Percentiles rank a stretch among this genome's conserved stretches.
These are phyloP conservation scores for Meleagris gallopavo DNA, from an alignment of 2,113 vertebrate species.

Conservation along the genomic window DNA sequence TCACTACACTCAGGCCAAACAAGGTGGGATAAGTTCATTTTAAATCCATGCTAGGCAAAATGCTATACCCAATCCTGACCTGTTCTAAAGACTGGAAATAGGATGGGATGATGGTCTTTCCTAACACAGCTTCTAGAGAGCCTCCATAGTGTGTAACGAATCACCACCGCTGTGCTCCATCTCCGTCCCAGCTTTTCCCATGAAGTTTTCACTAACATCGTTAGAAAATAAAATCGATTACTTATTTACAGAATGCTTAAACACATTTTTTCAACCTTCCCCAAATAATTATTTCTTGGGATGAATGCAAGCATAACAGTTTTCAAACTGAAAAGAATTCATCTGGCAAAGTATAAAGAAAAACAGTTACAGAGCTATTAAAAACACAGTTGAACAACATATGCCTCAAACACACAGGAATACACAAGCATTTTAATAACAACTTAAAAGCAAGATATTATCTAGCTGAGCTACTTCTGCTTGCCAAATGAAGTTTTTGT, in stretches of 20 bases:
- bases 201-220: not conserved
- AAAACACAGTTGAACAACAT: slow-evolving; percentile 58
- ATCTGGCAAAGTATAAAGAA: slow-evolving; percentile 46
- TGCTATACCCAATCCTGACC: not conserved
- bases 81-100: not conserved
- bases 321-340: slow-evolving; percentile 57
- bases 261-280: slow-evolving; percentile 7
- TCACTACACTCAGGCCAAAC: not conserved
- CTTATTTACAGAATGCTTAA: not conserved
- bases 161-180: not conserved
- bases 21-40: not conserved
- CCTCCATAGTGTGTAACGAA: not conserved
- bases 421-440: slow-evolving; percentile 34
- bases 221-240: not conserved
- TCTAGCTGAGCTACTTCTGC: slow-evolving; percentile 10
- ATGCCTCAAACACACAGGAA: slow-evolving; percentile 33
- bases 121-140: not conserved
- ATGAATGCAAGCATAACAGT: slow-evolving; percentile 48
- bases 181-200: not conserved
- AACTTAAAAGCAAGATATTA: slow-evolving; percentile 45
- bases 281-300: slow-evolving; percentile 37
- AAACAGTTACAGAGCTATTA: slow-evolving; percentile 46
- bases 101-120: not conserved
- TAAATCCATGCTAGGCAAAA: not conserved
- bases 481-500: slow-evolving; percentile 42